Evolutionary conservation across 2,113 vertebrate genomes (phyloP), one percentile per base, ranked within the genome.

Genomic region (Tupaia chinensis): DNA sequence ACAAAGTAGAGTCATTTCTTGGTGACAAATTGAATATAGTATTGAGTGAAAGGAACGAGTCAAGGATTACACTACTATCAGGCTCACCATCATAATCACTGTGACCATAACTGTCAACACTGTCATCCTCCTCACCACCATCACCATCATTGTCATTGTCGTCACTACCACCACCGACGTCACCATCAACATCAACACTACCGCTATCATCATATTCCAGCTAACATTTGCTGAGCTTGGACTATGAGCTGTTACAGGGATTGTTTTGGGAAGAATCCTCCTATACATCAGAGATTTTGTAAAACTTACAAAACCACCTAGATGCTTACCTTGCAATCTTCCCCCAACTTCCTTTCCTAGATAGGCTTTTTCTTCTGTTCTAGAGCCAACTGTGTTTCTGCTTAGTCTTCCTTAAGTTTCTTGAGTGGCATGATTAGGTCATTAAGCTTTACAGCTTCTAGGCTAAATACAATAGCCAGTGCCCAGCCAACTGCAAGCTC

Each of bases 321-420:
- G 9, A 23, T 54, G 23, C 34, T 93, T 78, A 68, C 13, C 72
- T 69, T 72, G 16, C 3, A 34, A 19, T 82, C 70, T 87, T 91
- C 78, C 61, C 73, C 68, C 15, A 81, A 65, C 53, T 80, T 92
- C 20, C 27, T 93, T 87, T 93, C 53, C 58, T 78, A 60, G n/a
- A 65, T 60, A 65, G 83, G 73, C 11, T 58, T 9, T 80, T 73
- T 32, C 14, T 91, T 74, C 76, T 80, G 14, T 74, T 83, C 76
- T 13, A 86, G 76, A 89, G 86, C 15, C 70, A 89, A 87, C 44
- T 60, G n/a, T 86, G 32, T 76, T 34, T 77, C 61, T 83, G 61
- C 56, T 93, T 72, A 29, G 23, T 85, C 32, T 87, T 87, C 60
- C 14, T 94, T 79, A 72, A 17, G 56, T 20, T 63, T 58, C 20